Evolutionary conservation across 2,888 invertebrate genomes (phyloP).

Genomic region (Dolichopus griseipennis): DNA sequence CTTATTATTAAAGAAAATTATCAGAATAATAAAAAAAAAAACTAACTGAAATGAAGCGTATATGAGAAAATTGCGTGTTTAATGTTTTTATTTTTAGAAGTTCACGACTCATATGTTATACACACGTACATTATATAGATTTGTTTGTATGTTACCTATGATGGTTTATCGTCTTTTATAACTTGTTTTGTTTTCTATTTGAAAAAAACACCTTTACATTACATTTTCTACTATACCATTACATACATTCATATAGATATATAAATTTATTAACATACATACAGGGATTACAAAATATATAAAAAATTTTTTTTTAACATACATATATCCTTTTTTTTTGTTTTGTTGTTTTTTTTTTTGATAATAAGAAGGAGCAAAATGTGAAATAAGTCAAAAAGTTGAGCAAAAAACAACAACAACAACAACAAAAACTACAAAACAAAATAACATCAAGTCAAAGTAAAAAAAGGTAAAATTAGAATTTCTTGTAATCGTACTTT

Average conservation of each 20-base stretch:
- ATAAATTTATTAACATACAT: too few relatives aligned
- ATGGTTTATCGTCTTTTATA: conserved; percentile 6
- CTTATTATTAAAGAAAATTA: background rate
- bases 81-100: background rate
- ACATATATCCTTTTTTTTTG: too few relatives aligned
- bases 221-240: too few relatives aligned
- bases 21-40: background rate
- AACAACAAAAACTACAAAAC: background rate
- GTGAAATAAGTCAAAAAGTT: conserved; percentile 1
- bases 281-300: too few relatives aligned
- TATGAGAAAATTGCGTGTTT: conserved; percentile 1
- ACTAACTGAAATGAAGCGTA: background rate
- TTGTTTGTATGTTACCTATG: too few relatives aligned
- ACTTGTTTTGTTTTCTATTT: background rate
- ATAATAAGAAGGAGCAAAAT: background rate
- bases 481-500: background rate
- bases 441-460: background rate
- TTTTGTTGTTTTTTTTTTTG: too few relatives aligned
- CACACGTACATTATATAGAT: background rate
- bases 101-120: background rate
- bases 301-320: too few relatives aligned
- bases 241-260: too few relatives aligned
- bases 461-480: conserved; percentile 1
- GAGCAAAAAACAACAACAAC: background rate
- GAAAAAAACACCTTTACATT: too few relatives aligned